These are phyloP conservation scores for Adrianichthys oophorus DNA, from an alignment of 2,797 vertebrate genomes.

Conservation along the genomic window DNA sequence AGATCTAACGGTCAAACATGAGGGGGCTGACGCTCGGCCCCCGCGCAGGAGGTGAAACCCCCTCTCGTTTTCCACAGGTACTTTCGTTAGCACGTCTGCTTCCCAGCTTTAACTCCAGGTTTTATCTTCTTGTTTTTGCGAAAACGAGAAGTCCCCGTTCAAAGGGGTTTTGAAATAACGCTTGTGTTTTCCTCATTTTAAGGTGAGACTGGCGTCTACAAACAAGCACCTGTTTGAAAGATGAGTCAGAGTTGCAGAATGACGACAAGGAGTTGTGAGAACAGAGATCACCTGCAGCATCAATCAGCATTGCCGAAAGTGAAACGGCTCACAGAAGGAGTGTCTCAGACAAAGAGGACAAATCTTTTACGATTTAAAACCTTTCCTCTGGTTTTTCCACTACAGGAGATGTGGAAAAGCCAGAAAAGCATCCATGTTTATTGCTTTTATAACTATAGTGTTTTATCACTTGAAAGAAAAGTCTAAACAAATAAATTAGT, in stretches of 20 bases:
- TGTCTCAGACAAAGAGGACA: not conserved
- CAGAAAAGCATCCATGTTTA: no score
- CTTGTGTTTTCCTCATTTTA: conserved; percentile 18
- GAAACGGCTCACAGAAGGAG: conserved; percentile 3
- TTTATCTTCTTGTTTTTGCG: no score
- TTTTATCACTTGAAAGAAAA: no score
- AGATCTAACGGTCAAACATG: no score
- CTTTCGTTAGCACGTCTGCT: no score
- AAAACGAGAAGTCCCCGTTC: conserved; percentile 5
- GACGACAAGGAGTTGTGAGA: conserved; percentile 16
- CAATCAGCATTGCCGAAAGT: conserved; percentile 30
- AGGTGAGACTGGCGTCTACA: conserved; percentile 1
- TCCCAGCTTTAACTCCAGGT: not conserved
- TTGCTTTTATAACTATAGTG: no score
- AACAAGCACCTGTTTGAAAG: conserved; percentile 22
- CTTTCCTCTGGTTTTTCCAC: no score
- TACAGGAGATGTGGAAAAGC: no score
- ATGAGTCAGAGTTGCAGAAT: conserved; percentile 46
- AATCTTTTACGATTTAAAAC: no score
- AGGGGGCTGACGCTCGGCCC: not conserved
- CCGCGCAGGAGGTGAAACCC: conserved; percentile 5
- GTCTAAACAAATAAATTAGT: not conserved
- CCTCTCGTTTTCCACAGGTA: not conserved
- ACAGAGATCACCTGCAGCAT: conserved; percentile 21
- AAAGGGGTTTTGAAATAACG: conserved; percentile 13